Percentiles rank a stretch among this genome's conserved stretches.
These are phyloP conservation scores for Lasioglossum villosulum DNA, from an alignment of 2,888 invertebrate species.

Conservation along the genomic window DNA sequence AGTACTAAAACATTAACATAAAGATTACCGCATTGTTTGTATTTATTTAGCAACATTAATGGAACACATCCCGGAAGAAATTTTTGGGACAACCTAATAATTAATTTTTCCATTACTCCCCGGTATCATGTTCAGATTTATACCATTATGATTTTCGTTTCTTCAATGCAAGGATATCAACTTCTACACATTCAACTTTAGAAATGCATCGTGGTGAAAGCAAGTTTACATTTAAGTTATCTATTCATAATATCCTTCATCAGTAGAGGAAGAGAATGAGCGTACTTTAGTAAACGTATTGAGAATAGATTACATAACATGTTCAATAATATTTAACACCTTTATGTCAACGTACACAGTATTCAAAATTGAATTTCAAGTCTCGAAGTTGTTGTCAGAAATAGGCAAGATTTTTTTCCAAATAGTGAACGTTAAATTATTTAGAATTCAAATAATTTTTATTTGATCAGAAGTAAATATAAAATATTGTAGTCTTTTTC, in stretches of 20 bases:
- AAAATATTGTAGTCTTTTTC: background rate
- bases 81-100: background rate
- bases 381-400: background rate
- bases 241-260: background rate
- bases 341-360: no score
- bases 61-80: no score
- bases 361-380: background rate
- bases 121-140: slow-evolving; percentile 25
- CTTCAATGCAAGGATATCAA: slow-evolving; percentile 4
- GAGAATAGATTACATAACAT: slow-evolving; percentile 20
- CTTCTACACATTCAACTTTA: slow-evolving; percentile 14
- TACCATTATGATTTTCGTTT: background rate
- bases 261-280: background rate
- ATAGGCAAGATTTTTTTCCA: background rate
- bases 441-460: background rate
- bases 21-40: no score
- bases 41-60: no score
- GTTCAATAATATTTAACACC: background rate
- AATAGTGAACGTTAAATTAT: background rate
- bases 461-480: background rate
- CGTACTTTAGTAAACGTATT: background rate
- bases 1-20: no score
- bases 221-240: slow-evolving; percentile 11
- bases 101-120: background rate
- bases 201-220: slow-evolving; percentile 11